Conservation (phyloP, 2,888 invertebrate species). For the Nomada ruficornis region DNA sequence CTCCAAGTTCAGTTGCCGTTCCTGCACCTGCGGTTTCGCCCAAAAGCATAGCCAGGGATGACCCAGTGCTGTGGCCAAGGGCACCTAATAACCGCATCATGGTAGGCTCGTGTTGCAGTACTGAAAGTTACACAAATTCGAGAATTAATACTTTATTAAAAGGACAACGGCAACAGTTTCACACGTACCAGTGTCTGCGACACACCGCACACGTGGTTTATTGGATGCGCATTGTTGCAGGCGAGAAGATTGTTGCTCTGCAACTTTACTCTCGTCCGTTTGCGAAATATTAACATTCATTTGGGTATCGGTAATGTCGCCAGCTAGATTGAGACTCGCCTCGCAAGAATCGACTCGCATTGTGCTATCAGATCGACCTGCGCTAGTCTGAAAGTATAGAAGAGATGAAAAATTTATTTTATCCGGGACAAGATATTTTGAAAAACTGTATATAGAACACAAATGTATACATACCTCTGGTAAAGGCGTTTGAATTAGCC, state of each 20-base stretch:
- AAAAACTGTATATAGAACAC: too few relatives aligned
- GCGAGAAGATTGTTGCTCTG: constrained; percentile 85
- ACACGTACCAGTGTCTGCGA: constrained; percentile 89
- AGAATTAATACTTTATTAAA: not conserved
- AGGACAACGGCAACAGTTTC: constrained; percentile 21
- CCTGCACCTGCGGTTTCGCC: constrained; percentile 84
- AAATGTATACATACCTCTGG: constrained; percentile 82
- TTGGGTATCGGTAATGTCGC: constrained; percentile 71
- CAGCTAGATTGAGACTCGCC: constrained; percentile 25
- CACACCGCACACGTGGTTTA: constrained; percentile 86
- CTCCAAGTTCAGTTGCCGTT: constrained; percentile 85
- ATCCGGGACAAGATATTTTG: not conserved
- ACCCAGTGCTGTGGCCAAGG: constrained; percentile 90
- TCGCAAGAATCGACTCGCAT: constrained; percentile 79
- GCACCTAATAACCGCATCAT: constrained; percentile 94
- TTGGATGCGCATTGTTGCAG: constrained; percentile 70
- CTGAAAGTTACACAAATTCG: constrained; percentile 81
- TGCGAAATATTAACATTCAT: constrained; percentile 85
- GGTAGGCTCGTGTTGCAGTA: constrained; percentile 90
- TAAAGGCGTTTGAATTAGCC: constrained; percentile 88
- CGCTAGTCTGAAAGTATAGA: constrained; percentile 63
- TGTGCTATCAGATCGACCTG: constrained; percentile 68
- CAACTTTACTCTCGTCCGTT: constrained; percentile 93
- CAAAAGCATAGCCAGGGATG: constrained; percentile 89
- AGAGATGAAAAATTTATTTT: not conserved